Conservation (phyloP, 2,888 invertebrate species). For the Caenorhabditis macrosperma region DNA sequence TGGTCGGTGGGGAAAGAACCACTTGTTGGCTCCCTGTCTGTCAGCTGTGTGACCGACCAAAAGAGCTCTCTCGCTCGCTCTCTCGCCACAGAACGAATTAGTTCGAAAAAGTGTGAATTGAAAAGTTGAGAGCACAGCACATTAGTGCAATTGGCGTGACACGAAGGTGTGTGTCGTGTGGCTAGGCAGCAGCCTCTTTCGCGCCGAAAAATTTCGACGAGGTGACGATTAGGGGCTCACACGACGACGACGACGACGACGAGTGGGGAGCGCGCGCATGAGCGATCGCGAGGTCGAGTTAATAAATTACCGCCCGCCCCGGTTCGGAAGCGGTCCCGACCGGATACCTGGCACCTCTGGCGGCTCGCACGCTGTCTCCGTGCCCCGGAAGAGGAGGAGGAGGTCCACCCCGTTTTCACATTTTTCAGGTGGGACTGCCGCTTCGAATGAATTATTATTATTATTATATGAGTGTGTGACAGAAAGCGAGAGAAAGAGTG, state of each 20-base stretch:
- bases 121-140: constrained; percentile 25
- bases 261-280: constrained; percentile 15
- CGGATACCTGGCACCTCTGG: constrained; percentile 27
- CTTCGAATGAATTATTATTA: constrained; percentile 31
- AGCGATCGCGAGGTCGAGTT: constrained; percentile 39
- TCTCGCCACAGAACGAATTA: constrained; percentile 23
- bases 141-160: constrained; percentile 58
- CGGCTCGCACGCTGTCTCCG: constrained; percentile 11
- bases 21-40: background rate
- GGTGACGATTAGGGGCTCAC: background rate
- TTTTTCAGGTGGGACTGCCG: background rate
- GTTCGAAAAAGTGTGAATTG: constrained; percentile 34
- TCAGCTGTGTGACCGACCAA: constrained; percentile 1
- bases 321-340: constrained; percentile 8
- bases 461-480: no score
- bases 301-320: constrained; percentile 48
- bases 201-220: constrained; percentile 13
- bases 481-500: background rate
- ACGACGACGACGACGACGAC: background rate
- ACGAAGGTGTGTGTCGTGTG: constrained; percentile 31
- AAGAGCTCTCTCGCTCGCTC: background rate
- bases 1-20: no score
- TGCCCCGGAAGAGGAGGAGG: no score
- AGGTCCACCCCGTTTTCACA: constrained; percentile 17
- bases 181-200: background rate